Base-by-base conservation (phyloP, 2,888 invertebrate species). In the Baccha elongata region DNA sequence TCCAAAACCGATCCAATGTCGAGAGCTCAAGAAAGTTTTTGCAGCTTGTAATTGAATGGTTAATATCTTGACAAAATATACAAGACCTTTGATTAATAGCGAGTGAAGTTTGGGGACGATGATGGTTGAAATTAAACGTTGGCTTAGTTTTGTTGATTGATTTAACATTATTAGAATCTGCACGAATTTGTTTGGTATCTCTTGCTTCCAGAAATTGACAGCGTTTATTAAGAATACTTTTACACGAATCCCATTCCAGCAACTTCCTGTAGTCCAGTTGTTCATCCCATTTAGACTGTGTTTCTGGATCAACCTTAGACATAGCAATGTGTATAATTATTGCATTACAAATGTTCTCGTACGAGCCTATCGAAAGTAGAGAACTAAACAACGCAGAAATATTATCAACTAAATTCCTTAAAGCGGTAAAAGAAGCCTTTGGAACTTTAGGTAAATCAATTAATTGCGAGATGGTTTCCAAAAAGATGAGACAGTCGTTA, bases 321-420 rank as follows among this genome's bases (percentile, higher is more conserved):
- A n/a, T n/a, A n/a, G n/a, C n/a, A n/a, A n/a, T n/a, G n/a, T n/a
- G n/a, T n/a, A n/a, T n/a, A n/a, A n/a, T n/a, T n/a, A n/a, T n/a
- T n/a, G n/a, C n/a, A n/a, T n/a, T n/a, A 6, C 48, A 42, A 15
- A 81, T 75, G 8, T 81, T 65, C 46, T 69, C 55, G 10, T 44
- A 44, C 7, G 62, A 62, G 10, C 52, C 60, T 44, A 75, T 32
- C 26, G 64, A 42, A 23, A 15, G 21, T 10, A 35, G n/a, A n/a
- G n/a, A n/a, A n/a, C n/a, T n/a, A n/a, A n/a, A n/a, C n/a, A n/a
- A n/a, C n/a, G n/a, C 44, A 17, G 44, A 53, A 23, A 26, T 29
- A 11, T 50, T 60, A 5, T 71, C 71, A 17, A 71, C 46, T 10
- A 40, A 13, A 11, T 3, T 35, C 5, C 58, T 21, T 3, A 58